phyloP scores from a whole-genome alignment of 2,888 invertebrate species.

The Rotaria macrura region DNA sequence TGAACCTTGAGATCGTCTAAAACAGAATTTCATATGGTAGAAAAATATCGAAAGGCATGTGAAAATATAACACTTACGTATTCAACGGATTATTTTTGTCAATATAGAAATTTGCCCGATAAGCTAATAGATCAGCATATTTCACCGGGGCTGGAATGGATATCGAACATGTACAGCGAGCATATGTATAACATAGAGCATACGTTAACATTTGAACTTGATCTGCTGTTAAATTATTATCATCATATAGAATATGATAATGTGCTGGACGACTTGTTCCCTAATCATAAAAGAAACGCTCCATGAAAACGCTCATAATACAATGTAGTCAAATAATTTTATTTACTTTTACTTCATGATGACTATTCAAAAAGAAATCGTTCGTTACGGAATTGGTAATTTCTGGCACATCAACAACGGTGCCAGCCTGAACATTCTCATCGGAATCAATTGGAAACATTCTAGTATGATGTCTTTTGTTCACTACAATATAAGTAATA shows the following conservation, averaged over 20 bases:
- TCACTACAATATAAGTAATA: conserved; percentile 32
- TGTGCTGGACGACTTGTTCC: conserved; percentile 36
- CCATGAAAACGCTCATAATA: background rate
- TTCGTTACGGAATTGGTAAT: conserved; percentile 13
- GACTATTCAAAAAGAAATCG: conserved; percentile 31
- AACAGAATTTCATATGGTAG: background rate
- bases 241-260: conserved; percentile 36
- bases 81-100: background rate
- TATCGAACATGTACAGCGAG: conserved; percentile 35
- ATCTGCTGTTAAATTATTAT: conserved; percentile 35
- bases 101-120: background rate
- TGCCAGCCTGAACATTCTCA: conserved; percentile 29
- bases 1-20: no score
- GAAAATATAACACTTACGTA: background rate
- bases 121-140: conserved; percentile 31
- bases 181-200: conserved; percentile 35
- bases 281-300: background rate
- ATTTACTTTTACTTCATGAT: conserved; percentile 16
- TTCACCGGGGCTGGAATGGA: conserved; percentile 35
- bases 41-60: background rate
- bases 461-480: conserved; percentile 33
- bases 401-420: conserved; percentile 26
- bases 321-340: background rate
- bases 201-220: conserved; percentile 35
- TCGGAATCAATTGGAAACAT: background rate